Base-by-base conservation (phyloP, 2,888 invertebrate genomes). In the Dioctria linearis region DNA sequence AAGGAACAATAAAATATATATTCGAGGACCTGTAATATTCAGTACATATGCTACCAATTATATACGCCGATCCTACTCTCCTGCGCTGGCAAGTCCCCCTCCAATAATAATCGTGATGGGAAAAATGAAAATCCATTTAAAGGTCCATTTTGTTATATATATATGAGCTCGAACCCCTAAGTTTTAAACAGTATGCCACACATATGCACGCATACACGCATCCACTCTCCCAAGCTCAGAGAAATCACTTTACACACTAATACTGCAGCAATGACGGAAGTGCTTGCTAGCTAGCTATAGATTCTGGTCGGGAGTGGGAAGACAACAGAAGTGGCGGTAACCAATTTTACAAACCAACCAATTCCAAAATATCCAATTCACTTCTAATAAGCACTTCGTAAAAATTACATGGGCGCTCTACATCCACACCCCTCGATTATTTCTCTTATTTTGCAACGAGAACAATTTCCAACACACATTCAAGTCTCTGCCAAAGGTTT, bases 321-420 rank as follows among this genome's bases (percentile, higher is more conserved):
- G 25, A 59, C 59, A 78, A 80, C 67, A 13, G 42, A 54, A 76
- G 54, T 69, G 80, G 66, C 65, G 82, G 82, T 81, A 79, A 80
- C 80, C 81, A 82, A 82, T 82, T 81, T 82, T 80, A 82, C 82
- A 79, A 80, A 80, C 80, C 80, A 82, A 80, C 69, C 79, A 79
- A 79, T 79, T 79, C 79, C 57, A 43, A 78, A 78, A 79, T 84
- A 83, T 83, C 83, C 84, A 83, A 84, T 84, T 84, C 83, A 83
- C 83, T 83, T 84, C 83, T 84, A 84, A 84, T 84, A 84, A 84
- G 84, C 84, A 84, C 84, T 84, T 84, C 84, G 83, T 84, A 84
- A 84, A 84, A 84, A 84, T 83, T 84, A 84, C 78, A 78, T 78
- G 61, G 75, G 37, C 5, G 42, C 61, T 51, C 75, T 59, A 57